These are phyloP conservation scores for Acomys russatus DNA, from an alignment of 2,797 vertebrate genomes.

Conservation along the genomic window DNA sequence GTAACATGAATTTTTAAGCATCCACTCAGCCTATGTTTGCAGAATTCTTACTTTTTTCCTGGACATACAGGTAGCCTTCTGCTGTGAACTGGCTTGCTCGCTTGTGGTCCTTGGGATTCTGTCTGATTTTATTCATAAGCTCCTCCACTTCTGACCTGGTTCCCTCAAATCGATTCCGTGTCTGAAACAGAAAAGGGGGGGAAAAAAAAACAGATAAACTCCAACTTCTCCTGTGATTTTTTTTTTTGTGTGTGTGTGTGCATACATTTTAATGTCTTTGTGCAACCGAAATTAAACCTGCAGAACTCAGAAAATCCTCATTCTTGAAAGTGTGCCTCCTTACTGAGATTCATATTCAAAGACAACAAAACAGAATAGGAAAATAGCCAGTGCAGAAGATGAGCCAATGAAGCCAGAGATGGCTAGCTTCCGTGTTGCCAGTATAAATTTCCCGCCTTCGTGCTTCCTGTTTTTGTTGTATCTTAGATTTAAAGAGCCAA, in stretches of 20 bases:
- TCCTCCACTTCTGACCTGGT: constrained; percentile 96
- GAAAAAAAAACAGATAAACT: neutral
- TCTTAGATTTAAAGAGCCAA: neutral
- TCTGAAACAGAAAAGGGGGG: constrained; percentile 90
- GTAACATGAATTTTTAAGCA: too few relatives aligned
- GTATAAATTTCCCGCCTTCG: neutral
- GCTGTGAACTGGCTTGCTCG: constrained; percentile 95
- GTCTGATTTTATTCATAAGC: constrained; percentile 96
- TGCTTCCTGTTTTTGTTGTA: neutral
- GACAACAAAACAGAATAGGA: neutral
- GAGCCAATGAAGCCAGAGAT: neutral
- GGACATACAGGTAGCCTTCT: constrained; percentile 98
- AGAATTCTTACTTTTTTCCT: constrained; percentile 95
- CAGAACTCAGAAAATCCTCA: neutral
- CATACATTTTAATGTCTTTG: neutral
- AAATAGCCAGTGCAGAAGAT: neutral
- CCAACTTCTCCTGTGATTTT: neutral
- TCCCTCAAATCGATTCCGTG: constrained; percentile 97
- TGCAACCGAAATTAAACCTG: constrained; percentile 25
- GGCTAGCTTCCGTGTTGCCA: neutral
- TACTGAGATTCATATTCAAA: neutral
- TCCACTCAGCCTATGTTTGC: accelerated
- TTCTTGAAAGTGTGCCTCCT: neutral
- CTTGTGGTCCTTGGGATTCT: constrained; percentile 94
- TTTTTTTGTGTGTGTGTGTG: neutral